These are phyloP conservation scores for Catonia carolina DNA, from an alignment of 2,888 invertebrate species.

Conservation along the genomic window DNA sequence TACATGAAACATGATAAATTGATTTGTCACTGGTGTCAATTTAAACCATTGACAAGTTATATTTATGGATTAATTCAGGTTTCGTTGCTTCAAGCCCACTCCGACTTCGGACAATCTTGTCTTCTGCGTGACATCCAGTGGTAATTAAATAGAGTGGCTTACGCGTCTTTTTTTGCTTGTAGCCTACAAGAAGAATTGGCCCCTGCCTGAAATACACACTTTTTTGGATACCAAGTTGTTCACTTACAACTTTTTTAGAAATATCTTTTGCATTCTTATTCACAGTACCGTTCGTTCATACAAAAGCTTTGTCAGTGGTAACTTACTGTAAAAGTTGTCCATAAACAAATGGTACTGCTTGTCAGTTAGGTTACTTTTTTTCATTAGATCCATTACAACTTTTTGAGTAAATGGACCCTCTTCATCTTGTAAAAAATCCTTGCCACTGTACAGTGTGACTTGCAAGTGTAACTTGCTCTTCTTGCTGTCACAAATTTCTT, in stretches of 20 bases:
- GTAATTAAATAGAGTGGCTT: conserved; percentile 16
- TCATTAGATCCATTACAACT: conserved; percentile 1
- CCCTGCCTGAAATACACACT: conserved; percentile 13
- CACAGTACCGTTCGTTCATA: conserved; percentile 1
- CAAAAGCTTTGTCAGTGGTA: neutral
- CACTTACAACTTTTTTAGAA: conserved; percentile 1
- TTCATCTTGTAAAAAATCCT: neutral
- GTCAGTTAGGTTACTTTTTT: neutral
- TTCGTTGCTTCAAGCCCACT: conserved; percentile 7
- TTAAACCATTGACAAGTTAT: conserved; percentile 11
- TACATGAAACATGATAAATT: conserved; percentile 15
- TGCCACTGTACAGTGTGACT: neutral
- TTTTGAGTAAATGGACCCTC: conserved; percentile 14
- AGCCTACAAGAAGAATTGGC: conserved; percentile 15
- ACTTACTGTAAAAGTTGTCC: conserved; percentile 11
- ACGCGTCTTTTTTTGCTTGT: conserved; percentile 9
- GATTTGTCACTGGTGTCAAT: conserved; percentile 16
- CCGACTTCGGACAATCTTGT: conserved; percentile 2
- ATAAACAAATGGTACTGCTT: conserved; percentile 12
- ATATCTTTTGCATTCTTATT: conserved; percentile 18
- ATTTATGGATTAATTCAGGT: conserved; percentile 11
- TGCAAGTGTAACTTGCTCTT: conserved; percentile 12
- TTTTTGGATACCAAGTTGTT: conserved; percentile 6
- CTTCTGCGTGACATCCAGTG: conserved; percentile 18
- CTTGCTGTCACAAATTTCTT: conserved; percentile 17